Evolutionary conservation across 2,888 invertebrate species (phyloP).

Genomic region (Byasa hedistus): DNA sequence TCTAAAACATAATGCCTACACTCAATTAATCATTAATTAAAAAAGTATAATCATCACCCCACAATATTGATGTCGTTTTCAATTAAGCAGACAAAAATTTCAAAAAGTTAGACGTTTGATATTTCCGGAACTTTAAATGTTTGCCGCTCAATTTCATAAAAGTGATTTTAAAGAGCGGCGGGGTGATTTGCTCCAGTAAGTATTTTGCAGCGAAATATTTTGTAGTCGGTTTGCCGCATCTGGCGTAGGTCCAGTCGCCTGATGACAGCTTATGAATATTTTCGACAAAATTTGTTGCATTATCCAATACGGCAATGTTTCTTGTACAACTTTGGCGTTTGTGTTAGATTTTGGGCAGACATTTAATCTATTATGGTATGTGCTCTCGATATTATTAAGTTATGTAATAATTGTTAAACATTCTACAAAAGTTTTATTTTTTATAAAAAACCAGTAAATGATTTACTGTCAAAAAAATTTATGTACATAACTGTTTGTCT

Average conservation of each 20-base stretch:
- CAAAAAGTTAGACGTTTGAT: conserved; percentile 36
- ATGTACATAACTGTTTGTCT: not conserved
- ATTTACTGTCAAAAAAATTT: no score
- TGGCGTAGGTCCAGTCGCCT: conserved; percentile 76
- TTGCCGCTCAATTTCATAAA: conserved; percentile 64
- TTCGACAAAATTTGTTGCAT: conserved; percentile 71
- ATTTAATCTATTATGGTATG: not conserved
- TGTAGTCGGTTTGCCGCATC: conserved; percentile 73
- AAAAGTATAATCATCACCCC: not conserved
- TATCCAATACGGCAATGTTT: conserved; percentile 60
- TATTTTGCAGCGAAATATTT: conserved; percentile 76
- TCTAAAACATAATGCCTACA: not conserved
- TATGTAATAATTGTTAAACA: not conserved
- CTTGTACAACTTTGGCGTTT: conserved; percentile 61
- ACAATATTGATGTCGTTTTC: not conserved
- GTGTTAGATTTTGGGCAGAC: conserved; percentile 45
- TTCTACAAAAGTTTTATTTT: not conserved
- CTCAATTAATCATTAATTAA: not conserved
- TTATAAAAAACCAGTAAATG: no score
- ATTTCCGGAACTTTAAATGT: conserved; percentile 49
- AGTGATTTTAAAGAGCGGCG: conserved; percentile 71
- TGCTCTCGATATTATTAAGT: not conserved
- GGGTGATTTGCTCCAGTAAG: conserved; percentile 72
- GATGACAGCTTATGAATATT: conserved; percentile 81
- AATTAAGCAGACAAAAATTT: conserved; percentile 11